phyloP scores from a whole-genome alignment of 2,888 invertebrate genomes.

The Ptilodon capucinus region DNA sequence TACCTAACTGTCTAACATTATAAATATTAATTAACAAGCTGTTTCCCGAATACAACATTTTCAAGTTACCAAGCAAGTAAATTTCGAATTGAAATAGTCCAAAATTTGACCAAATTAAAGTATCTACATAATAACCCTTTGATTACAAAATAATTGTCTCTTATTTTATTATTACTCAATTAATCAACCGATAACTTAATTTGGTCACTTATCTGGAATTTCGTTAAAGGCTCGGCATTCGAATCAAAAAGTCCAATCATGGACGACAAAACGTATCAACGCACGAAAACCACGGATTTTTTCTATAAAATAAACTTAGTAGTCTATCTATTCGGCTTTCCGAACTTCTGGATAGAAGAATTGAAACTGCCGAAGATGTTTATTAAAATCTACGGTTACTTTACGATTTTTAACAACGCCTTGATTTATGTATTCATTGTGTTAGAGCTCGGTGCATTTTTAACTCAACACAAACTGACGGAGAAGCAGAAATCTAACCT shows the following conservation, averaged over 20 bases:
- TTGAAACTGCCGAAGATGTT: conserved; percentile 26
- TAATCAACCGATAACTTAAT: background rate
- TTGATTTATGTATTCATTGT: conserved; percentile 29
- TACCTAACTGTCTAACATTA: too few relatives aligned
- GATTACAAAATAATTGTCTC: background rate
- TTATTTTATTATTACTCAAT: background rate
- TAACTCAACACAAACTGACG: conserved; percentile 39
- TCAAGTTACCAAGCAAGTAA: too few relatives aligned
- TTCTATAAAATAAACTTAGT: conserved; percentile 32
- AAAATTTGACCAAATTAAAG: too few relatives aligned
- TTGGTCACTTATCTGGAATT: background rate
- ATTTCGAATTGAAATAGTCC: too few relatives aligned
- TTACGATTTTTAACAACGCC: conserved; percentile 24
- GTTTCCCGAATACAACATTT: too few relatives aligned
- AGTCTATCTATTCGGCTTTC: conserved; percentile 29
- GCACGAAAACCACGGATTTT: conserved; percentile 29
- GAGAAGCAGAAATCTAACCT: conserved; percentile 40
- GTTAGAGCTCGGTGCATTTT: conserved; percentile 35
- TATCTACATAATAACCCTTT: background rate
- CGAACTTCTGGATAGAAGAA: conserved; percentile 46
- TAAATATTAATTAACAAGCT: too few relatives aligned
- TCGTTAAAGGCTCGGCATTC: background rate
- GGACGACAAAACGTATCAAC: conserved; percentile 12
- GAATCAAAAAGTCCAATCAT: conserved; percentile 3
- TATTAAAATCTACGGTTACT: conserved; percentile 13